These are phyloP conservation scores for Ictalurus punctatus DNA, from an alignment of 2,113 vertebrate species.

Conservation along the genomic window DNA sequence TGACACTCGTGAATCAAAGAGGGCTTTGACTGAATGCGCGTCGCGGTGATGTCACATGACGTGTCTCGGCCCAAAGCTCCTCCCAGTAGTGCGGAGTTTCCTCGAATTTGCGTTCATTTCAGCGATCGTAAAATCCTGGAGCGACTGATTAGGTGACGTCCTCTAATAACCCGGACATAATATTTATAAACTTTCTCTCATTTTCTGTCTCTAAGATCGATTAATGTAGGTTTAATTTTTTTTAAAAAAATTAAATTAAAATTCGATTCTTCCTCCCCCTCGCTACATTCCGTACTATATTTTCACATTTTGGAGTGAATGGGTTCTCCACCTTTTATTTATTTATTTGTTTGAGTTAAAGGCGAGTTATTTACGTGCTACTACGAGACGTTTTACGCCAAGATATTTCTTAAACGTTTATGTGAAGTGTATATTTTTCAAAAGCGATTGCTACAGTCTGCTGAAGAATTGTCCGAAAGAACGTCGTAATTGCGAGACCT, in stretches of 20 bases:
- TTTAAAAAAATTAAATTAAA: too few relatives aligned
- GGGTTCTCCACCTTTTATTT: not conserved
- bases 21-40: too few relatives aligned
- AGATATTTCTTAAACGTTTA: not conserved
- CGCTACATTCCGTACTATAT: not conserved
- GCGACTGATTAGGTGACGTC: not conserved
- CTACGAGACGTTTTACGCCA: not conserved
- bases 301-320: not conserved
- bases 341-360: not conserved
- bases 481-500: not conserved
- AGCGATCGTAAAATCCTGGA: too few relatives aligned
- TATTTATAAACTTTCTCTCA: not conserved
- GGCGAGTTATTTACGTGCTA: too few relatives aligned
- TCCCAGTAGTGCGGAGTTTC: too few relatives aligned
- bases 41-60: too few relatives aligned
- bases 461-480: not conserved
- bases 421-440: not conserved
- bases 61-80: too few relatives aligned
- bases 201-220: not conserved
- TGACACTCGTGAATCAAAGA: too few relatives aligned
- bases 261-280: not conserved
- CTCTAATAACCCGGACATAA: not conserved
- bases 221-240: too few relatives aligned
- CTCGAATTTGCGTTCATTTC: too few relatives aligned
- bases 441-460: not conserved